Conservation (phyloP, 2,113 vertebrate genomes). For the Speoplatyrhinus poulsoni region DNA sequence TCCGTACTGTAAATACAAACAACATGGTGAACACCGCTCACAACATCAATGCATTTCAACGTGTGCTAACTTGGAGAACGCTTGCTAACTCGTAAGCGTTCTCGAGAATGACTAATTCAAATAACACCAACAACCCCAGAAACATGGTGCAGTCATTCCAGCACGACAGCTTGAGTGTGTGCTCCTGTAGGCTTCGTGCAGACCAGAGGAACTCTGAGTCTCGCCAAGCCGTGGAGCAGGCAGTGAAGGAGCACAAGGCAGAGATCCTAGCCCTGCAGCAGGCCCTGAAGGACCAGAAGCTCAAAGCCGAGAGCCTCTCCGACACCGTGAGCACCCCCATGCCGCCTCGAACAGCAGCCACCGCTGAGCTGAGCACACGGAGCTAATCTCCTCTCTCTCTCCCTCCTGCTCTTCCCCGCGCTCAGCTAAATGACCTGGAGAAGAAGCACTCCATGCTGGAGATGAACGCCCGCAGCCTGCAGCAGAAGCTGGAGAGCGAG, state of each 20-base stretch:
- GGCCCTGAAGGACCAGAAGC: slow-evolving; percentile 96
- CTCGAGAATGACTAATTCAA: no score
- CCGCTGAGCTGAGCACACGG: background rate
- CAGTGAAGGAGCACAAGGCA: slow-evolving; percentile 97
- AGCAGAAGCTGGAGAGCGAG: slow-evolving; percentile 96
- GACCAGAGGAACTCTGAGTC: slow-evolving; percentile 96
- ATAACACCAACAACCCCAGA: no score
- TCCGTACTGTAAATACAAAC: no score
- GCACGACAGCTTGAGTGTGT: background rate
- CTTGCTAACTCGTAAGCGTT: no score
- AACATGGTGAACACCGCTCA: no score
- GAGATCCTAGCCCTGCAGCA: slow-evolving; percentile 96
- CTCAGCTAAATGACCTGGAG: slow-evolving; percentile 91
- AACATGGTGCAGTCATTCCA: no score
- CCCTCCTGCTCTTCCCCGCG: slow-evolving; percentile 2
- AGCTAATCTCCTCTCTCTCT: background rate
- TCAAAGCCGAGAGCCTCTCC: slow-evolving; percentile 95
- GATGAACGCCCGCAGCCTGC: slow-evolving; percentile 94
- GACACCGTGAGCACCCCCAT: slow-evolving; percentile 84
- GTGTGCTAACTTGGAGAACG: no score
- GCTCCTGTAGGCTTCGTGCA: slow-evolving; percentile 80
- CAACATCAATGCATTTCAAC: no score
- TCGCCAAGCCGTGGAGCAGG: slow-evolving; percentile 92
- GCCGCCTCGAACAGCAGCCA: background rate
- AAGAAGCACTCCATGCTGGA: slow-evolving; percentile 98